Percentiles rank a stretch among this genome's conserved stretches.
Conservation (phyloP, 2,888 invertebrate genomes). For the Parnassius glacialis region DNA sequence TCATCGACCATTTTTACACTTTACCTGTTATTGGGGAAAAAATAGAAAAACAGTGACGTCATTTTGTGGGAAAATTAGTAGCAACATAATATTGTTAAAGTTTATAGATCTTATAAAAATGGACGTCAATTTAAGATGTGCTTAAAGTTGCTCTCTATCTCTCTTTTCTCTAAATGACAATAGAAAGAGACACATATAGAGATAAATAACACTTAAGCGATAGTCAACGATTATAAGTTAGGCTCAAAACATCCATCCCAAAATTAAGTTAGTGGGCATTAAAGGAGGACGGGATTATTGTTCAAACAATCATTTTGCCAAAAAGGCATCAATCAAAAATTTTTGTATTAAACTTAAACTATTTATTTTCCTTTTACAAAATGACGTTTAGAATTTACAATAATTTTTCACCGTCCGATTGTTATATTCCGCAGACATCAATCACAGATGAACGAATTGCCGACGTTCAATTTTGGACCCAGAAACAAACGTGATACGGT, state of each 20-base stretch:
- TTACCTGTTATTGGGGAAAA: no score
- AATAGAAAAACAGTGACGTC: no score
- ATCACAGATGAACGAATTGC: conserved; percentile 55
- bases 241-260: neutral
- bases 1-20: no score
- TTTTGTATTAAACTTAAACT: conserved; percentile 72
- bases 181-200: no score
- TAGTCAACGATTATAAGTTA: neutral
- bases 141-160: no score
- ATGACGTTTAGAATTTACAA: conserved; percentile 75
- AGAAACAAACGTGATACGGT: conserved; percentile 65
- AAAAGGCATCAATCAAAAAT: conserved; percentile 53
- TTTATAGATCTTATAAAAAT: no score
- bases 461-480: conserved; percentile 66
- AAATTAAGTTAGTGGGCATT: neutral
- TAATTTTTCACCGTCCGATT: conserved; percentile 58
- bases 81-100: no score
- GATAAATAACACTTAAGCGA: neutral
- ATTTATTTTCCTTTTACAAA: conserved; percentile 79
- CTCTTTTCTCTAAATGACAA: neutral
- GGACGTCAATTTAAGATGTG: no score
- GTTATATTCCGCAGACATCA: conserved; percentile 47
- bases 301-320: neutral
- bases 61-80: no score
- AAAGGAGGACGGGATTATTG: neutral